Evolutionary conservation across 1,140 invertebrate genomes (phyloP).

Genomic region (Bacillus rossius): DNA sequence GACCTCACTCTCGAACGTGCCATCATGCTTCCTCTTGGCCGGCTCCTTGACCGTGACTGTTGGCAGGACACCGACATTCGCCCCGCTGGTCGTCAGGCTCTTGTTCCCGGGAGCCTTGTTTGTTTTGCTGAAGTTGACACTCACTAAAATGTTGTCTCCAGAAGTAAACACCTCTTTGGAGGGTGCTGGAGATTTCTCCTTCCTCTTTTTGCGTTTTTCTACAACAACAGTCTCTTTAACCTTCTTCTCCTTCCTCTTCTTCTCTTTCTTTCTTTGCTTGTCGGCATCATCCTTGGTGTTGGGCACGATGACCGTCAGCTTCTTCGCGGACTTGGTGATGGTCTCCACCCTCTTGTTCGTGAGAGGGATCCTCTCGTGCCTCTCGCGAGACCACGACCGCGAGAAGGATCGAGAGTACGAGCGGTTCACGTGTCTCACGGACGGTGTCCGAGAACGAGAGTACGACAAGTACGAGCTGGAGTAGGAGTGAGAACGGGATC

Average conservation of each 20-base stretch:
- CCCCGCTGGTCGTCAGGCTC: neutral
- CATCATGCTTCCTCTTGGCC: slow-evolving; percentile 33
- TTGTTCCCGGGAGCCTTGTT: slow-evolving; percentile 40
- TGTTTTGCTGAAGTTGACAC: slow-evolving; percentile 79
- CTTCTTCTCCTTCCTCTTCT: slow-evolving; percentile 51
- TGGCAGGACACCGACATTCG: slow-evolving; percentile 35
- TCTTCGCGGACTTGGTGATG: slow-evolving; percentile 12
- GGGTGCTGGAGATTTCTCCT: slow-evolving; percentile 53
- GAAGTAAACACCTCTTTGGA: slow-evolving; percentile 88
- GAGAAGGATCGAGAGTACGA: slow-evolving; percentile 11
- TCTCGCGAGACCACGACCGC: slow-evolving; percentile 23
- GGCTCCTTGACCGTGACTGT: slow-evolving; percentile 35
- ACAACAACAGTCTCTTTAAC: slow-evolving; percentile 32
- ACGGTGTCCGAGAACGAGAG: slow-evolving; percentile 34
- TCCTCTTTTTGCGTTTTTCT: slow-evolving; percentile 40
- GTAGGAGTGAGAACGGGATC: slow-evolving; percentile 44
- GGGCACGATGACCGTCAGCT: slow-evolving; percentile 16
- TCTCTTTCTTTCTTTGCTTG: slow-evolving; percentile 31
- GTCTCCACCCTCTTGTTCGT: neutral
- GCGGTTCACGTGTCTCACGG: slow-evolving; percentile 5
- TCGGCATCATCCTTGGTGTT: slow-evolving; percentile 30
- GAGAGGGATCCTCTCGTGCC: slow-evolving; percentile 18
- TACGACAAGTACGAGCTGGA: slow-evolving; percentile 26
- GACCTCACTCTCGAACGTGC: slow-evolving; percentile 24
- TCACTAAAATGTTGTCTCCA: slow-evolving; percentile 86